Evolutionary conservation across 2,113 vertebrate genomes (phyloP), one percentile per base, ranked within the genome.

Genomic region (Rynchops niger): DNA sequence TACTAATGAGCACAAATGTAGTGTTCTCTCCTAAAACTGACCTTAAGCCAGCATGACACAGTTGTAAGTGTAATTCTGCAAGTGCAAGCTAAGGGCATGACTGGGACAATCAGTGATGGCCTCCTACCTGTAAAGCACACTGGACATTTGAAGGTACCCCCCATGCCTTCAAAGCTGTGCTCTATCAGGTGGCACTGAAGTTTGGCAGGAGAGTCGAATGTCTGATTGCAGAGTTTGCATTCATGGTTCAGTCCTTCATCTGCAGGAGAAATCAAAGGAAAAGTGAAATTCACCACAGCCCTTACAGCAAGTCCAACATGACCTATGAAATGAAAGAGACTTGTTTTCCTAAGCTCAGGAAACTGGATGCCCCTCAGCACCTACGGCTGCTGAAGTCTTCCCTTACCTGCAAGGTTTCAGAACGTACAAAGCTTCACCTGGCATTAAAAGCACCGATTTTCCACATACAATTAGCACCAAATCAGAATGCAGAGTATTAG

Each of bases 91-190:
- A 82, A 84, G 77, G 76, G 22, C 43, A 32, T 9, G 70, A 49
- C 20, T 15, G 36, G 38, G 58, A 70, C 61, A 85, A 32, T 34
- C 59, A 65, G 38, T 3, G 43, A 58, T 47, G 17, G 17, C 15
- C 20, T 70, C 88, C 76, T 93, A 97, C 99, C 99, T 99, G 99
- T 99, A 96, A 99, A 99, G 98, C 99, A 99, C 97, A 99, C 99
- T 0, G 99, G 99, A 95, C 99, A 99, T 98, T 99, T 99, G 98
- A 99, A 99, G 91, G 99, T 99, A 91, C 99, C 99, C 30, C 99
- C 99, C 99, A 99, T 99, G 82, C 99, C 99, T 98, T 99, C 99
- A 71, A 99, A 99, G 98, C 99, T 99, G 98, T 99, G 99, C 97
- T 99, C 99, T 90, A 99, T 99, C 98, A 99, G 98, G 97, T 99